Evolutionary conservation across 2,888 invertebrate genomes (phyloP), one percentile per base, ranked within the genome.

Genomic region (Mechanitis mazaeus): DNA sequence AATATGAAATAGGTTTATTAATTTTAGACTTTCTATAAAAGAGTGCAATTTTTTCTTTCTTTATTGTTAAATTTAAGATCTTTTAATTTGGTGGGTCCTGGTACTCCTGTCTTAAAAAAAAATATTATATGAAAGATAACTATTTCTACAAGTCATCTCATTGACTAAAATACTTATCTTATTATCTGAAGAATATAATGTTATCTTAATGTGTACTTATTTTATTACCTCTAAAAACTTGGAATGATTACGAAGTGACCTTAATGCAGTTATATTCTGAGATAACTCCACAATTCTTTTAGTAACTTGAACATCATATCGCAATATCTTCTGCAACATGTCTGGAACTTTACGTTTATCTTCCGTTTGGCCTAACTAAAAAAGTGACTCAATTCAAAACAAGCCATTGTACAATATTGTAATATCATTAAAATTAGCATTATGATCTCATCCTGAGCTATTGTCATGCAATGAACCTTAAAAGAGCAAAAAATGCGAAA

Each of bases 151-250:
- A 9, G 1, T 42, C 3, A 3, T 11, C 42, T 42, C 9, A 3
- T 9, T 11, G 9, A 9, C 11, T 9, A 9, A 9, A 33, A 47
- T 38, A 55, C 33, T 9, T 7, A 5, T 31, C 20, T 47, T 7
- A 9, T 31, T 50, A 50, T 50, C 9, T 28, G 28, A 28, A 50
- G 31, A 31, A 31, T 50, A 31, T 50, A 50, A 31, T 50, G 20
- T 28, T 31, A 50, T 6, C 4, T 5, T 35, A 35, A 35, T 3
- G 6, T 35, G 35, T 35, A 35, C 3, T 46, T 33, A 53, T 42
- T 5, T 5, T 50, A 5, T 68, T 83, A 92, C 92, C 88, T 93
- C 92, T 67, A 93, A 80, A 59, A 91, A 83, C 77, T 90, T 90
- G 12, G 91, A 90, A 81, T 92, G 91, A 61, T 87, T 87, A n/a